Conservation (phyloP, 2,797 vertebrate genomes). For the Philypnodon macrostomus region DNA sequence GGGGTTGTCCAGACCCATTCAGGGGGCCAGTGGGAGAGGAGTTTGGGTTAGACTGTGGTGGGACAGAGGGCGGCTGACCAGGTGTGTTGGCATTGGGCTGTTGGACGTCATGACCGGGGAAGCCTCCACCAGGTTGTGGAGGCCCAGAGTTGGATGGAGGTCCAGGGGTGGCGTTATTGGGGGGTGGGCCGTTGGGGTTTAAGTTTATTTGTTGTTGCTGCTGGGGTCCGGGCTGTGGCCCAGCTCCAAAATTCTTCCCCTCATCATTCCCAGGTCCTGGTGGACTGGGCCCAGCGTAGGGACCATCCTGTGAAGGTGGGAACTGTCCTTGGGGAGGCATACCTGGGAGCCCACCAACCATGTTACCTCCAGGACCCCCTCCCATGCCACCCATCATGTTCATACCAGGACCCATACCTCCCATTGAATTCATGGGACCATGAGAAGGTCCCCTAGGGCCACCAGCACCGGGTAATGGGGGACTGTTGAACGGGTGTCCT, state of each 20-base stretch:
- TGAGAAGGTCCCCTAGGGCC: slow-evolving; percentile 78
- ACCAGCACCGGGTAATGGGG: slow-evolving; percentile 75
- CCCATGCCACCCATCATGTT: slow-evolving; percentile 80
- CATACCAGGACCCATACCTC: slow-evolving; percentile 78
- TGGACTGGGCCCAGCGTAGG: slow-evolving; percentile 79
- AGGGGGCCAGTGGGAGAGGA: slow-evolving; percentile 78
- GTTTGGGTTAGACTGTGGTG: slow-evolving; percentile 78
- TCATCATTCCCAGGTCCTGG: slow-evolving; percentile 79
- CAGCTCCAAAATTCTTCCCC: slow-evolving; percentile 79
- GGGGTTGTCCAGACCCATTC: slow-evolving; percentile 77
- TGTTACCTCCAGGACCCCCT: slow-evolving; percentile 75
- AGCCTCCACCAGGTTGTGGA: slow-evolving; percentile 76
- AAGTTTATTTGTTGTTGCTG: slow-evolving; percentile 68
- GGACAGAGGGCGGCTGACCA: slow-evolving; percentile 74
- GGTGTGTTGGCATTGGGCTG: slow-evolving; percentile 75
- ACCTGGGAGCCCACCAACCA: slow-evolving; percentile 77
- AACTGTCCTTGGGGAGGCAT: slow-evolving; percentile 81
- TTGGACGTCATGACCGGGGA: slow-evolving; percentile 77
- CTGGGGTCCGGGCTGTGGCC: slow-evolving; percentile 65
- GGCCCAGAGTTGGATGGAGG: slow-evolving; percentile 72
- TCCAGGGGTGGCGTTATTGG: slow-evolving; percentile 79
- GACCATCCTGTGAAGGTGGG: slow-evolving; percentile 77
- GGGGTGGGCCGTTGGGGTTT: slow-evolving; percentile 78
- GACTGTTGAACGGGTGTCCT: slow-evolving; percentile 81
- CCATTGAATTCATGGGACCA: slow-evolving; percentile 77